phyloP scores from a whole-genome alignment of 2,797 vertebrate genomes.

The Ara ararauna region DNA sequence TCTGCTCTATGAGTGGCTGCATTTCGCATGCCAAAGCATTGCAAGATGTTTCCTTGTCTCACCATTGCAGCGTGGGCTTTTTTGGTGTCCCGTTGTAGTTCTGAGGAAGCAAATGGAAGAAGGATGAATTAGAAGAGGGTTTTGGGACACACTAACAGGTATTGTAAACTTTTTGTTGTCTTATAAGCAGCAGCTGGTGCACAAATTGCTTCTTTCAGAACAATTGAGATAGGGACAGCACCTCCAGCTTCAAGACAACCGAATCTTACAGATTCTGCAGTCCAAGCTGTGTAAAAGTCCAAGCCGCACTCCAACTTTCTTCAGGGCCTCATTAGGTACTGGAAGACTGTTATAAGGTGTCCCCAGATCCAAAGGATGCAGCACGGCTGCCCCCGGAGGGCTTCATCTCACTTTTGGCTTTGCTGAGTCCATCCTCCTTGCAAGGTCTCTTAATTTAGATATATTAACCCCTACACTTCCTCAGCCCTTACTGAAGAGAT shows the following conservation, averaged over 20 bases:
- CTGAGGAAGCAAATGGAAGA: not conserved
- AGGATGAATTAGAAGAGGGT: not conserved
- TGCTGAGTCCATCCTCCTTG: too few species aligned
- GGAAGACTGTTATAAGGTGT: not conserved
- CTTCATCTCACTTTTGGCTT: not conserved
- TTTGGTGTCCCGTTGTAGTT: not conserved
- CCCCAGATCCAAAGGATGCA: not conserved
- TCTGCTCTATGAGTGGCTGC: not conserved
- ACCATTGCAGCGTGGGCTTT: not conserved
- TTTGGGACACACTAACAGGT: not conserved
- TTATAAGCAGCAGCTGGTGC: not conserved
- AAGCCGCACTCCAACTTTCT: not conserved
- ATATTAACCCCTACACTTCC: not conserved
- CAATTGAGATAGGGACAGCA: too few species aligned
- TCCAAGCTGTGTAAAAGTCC: not conserved
- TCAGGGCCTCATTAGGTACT: not conserved
- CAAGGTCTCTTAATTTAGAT: not conserved
- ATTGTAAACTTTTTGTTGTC: not conserved
- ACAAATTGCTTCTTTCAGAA: not conserved
- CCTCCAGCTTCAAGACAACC: not conserved
- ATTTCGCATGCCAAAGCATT: not conserved
- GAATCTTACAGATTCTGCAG: too few species aligned
- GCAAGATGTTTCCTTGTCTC: too few species aligned
- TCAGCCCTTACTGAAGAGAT: too few species aligned
- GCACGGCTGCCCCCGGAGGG: rapidly evolving